Percentiles rank a stretch among this genome's conserved stretches.
Evolutionary conservation across 2,888 invertebrate genomes (phyloP).

Genomic region (Calameuta pallipes): DNA sequence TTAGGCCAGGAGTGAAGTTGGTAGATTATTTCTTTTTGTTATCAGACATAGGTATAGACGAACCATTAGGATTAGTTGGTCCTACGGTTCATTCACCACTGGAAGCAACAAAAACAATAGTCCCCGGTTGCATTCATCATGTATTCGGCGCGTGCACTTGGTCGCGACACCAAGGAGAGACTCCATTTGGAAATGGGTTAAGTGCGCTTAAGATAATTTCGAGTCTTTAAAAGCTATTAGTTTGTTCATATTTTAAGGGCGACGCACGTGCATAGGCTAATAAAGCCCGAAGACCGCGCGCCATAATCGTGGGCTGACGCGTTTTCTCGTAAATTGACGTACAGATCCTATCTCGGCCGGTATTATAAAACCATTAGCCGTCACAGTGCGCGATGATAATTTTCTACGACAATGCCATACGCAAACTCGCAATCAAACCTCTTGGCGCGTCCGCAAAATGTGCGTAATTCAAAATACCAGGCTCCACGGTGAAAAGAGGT

Average conservation of each 20-base stretch:
- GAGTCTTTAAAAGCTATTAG: constrained; percentile 51
- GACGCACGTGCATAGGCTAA: neutral
- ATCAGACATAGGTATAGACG: constrained; percentile 21
- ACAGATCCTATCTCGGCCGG: constrained; percentile 40
- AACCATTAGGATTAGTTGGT: constrained; percentile 45
- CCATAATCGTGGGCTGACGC: neutral
- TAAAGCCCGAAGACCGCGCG: neutral
- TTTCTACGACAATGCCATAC: constrained; percentile 31
- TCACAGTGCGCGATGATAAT: constrained; percentile 33
- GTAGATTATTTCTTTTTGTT: constrained; percentile 35
- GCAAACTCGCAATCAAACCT: constrained; percentile 8
- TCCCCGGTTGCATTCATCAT: constrained; percentile 31
- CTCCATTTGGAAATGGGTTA: constrained; percentile 55
- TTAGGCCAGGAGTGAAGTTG: neutral
- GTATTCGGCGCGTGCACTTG: constrained; percentile 26
- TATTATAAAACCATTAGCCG: constrained; percentile 45
- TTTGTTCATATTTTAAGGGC: constrained; percentile 31
- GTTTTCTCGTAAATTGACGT: constrained; percentile 33
- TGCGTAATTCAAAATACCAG: neutral
- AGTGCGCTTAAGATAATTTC: constrained; percentile 53
- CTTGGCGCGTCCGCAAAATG: neutral
- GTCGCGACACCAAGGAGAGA: constrained; percentile 37
- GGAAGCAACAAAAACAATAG: constrained; percentile 50
- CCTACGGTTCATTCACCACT: constrained; percentile 44
- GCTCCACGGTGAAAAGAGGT: neutral